phyloP scores from a whole-genome alignment of 2,888 invertebrate species.

The Maniola hyperantus region DNA sequence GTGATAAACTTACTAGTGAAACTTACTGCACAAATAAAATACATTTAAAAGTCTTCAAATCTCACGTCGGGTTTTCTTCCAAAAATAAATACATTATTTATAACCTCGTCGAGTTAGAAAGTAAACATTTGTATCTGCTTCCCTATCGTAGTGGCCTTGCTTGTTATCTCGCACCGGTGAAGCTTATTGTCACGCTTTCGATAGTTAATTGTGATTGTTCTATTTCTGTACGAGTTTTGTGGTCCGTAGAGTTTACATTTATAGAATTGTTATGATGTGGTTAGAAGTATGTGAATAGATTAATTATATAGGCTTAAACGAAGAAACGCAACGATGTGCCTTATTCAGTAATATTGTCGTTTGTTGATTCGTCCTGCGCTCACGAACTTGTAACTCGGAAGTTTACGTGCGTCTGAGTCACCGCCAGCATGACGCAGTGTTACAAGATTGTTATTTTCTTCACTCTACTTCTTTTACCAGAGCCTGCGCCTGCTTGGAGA shows the following conservation, averaged over 20 bases:
- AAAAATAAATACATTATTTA: constrained; percentile 52
- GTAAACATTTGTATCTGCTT: constrained; percentile 54
- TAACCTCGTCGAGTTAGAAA: constrained; percentile 53
- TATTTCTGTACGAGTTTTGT: constrained; percentile 39
- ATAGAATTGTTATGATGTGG: constrained; percentile 41
- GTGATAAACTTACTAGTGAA: constrained; percentile 36
- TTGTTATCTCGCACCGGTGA: constrained; percentile 60
- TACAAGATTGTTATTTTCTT: constrained; percentile 56
- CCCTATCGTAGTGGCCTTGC: constrained; percentile 71
- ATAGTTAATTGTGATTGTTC: constrained; percentile 39
- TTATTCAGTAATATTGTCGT: constrained; percentile 61
- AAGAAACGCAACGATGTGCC: constrained; percentile 67
- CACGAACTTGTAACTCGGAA: constrained; percentile 44
- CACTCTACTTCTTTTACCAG: constrained; percentile 62
- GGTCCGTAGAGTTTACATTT: constrained; percentile 31
- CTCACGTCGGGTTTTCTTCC: constrained; percentile 40
- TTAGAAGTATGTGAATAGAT: constrained; percentile 39
- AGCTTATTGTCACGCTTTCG: constrained; percentile 51
- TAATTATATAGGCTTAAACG: constrained; percentile 24
- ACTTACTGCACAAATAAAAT: constrained; percentile 12
- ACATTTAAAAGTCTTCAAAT: constrained; percentile 31
- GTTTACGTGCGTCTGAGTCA: constrained; percentile 52
- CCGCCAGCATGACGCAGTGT: constrained; percentile 59
- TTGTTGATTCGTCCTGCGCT: constrained; percentile 45
- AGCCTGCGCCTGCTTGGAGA: constrained; percentile 66